Percentiles rank a stretch among this genome's conserved stretches.
phyloP scores from a whole-genome alignment of 2,888 invertebrate species.

The Baccha elongata region DNA sequence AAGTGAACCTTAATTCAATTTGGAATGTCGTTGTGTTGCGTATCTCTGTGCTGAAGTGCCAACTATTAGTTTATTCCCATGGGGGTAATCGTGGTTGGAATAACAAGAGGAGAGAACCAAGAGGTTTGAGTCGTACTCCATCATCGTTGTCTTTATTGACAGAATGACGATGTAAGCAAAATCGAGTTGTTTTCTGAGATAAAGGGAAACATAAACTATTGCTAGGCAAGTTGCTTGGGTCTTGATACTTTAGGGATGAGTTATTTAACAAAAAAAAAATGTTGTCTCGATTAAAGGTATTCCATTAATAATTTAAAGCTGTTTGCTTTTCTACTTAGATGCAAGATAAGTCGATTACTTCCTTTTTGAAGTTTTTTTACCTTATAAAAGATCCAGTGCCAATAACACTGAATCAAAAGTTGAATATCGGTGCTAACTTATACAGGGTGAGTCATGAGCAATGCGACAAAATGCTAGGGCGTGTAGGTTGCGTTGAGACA shows the following conservation, averaged over 20 bases:
- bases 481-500: no score
- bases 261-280: no score
- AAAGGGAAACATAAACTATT: constrained; percentile 34
- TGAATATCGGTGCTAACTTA: no score
- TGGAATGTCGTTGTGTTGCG: constrained; percentile 57
- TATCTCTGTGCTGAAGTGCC: constrained; percentile 66
- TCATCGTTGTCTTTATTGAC: not conserved
- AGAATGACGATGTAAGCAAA: constrained; percentile 51
- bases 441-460: no score
- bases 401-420: no score
- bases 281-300: no score
- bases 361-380: no score
- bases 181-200: constrained; percentile 66
- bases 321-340: no score
- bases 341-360: no score
- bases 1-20: constrained; percentile 69
- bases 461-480: no score
- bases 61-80: constrained; percentile 67
- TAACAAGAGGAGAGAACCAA: constrained; percentile 28
- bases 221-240: constrained; percentile 27
- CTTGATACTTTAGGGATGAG: constrained; percentile 51
- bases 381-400: no score
- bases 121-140: not conserved
- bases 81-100: constrained; percentile 65
- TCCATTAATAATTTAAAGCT: no score